Evolutionary conservation across 2,888 invertebrate genomes (phyloP).

Genomic region (Eristalis intricaria): DNA sequence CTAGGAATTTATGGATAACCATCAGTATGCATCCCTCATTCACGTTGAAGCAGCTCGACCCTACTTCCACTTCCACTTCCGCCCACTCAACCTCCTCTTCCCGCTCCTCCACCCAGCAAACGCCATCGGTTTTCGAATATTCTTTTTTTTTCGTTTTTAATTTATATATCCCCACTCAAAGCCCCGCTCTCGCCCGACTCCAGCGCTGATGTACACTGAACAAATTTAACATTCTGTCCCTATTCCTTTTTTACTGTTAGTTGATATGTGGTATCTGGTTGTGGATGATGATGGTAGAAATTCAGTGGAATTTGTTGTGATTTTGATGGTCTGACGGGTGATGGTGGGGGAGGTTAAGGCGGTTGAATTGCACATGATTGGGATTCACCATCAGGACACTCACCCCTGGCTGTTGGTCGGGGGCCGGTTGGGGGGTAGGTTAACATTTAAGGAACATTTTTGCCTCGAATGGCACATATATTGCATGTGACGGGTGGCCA

Average conservation of each 20-base stretch:
- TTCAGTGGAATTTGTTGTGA: constrained; percentile 58
- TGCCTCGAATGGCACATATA: constrained; percentile 58
- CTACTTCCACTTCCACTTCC: background rate
- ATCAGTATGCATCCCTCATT: constrained; percentile 64
- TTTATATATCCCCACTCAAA: constrained; percentile 9
- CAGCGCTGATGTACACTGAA: constrained; percentile 47
- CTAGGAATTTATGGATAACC: constrained; percentile 71
- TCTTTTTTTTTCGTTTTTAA: constrained; percentile 29
- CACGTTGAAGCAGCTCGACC: constrained; percentile 15
- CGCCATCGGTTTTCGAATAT: constrained; percentile 11
- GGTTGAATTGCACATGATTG: constrained; percentile 49
- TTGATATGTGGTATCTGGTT: constrained; percentile 59
- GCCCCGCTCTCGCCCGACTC: background rate
- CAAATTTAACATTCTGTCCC: constrained; percentile 49
- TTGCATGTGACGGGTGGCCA: constrained; percentile 56
- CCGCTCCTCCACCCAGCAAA: background rate
- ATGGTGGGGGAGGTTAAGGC: background rate
- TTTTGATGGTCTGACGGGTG: constrained; percentile 30
- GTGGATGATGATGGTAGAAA: constrained; percentile 58
- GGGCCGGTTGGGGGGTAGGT: background rate
- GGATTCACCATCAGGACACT: constrained; percentile 51
- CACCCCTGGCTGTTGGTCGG: constrained; percentile 26
- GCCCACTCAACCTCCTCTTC: background rate
- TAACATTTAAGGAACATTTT: constrained; percentile 54
- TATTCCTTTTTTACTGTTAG: constrained; percentile 23